Percentiles rank a stretch among this genome's conserved stretches.
Evolutionary conservation across 1,140 invertebrate genomes (phyloP).

Genomic region (Phenacoccus solenopsis): DNA sequence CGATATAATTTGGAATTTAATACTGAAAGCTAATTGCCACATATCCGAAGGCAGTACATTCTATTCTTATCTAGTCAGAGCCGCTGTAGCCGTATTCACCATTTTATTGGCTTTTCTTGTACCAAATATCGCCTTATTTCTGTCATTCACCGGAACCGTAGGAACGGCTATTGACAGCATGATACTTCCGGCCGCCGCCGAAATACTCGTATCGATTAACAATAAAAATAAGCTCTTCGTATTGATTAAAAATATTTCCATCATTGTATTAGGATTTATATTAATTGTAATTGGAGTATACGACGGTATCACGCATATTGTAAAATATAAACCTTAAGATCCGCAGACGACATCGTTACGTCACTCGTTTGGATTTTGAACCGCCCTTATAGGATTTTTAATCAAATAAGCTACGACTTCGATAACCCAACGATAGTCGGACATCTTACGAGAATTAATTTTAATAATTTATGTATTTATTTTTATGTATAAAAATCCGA

Average conservation of each 20-base stretch:
- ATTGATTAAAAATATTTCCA: neutral
- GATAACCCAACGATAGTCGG: no score
- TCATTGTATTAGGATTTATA: neutral
- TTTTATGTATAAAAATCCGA: no score
- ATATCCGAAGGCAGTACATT: neutral
- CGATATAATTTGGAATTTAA: conserved; percentile 39
- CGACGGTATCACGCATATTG: neutral
- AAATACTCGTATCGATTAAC: neutral
- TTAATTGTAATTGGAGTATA: conserved; percentile 2
- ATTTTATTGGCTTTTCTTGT: conserved; percentile 13
- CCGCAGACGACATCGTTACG: no score
- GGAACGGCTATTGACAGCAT: conserved; percentile 8
- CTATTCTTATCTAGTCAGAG: neutral
- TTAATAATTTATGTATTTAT: no score
- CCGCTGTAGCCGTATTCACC: neutral
- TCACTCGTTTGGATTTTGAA: no score
- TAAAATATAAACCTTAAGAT: neutral
- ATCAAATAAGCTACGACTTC: no score
- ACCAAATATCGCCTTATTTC: conserved; percentile 20
- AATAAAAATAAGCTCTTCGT: neutral
- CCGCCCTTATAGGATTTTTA: no score
- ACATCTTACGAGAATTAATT: no score
- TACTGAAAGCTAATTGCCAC: neutral
- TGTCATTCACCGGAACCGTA: conserved; percentile 20
- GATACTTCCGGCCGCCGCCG: neutral